Evolutionary conservation across 1,140 invertebrate genomes (phyloP).

Genomic region (Orussus abietinus): DNA sequence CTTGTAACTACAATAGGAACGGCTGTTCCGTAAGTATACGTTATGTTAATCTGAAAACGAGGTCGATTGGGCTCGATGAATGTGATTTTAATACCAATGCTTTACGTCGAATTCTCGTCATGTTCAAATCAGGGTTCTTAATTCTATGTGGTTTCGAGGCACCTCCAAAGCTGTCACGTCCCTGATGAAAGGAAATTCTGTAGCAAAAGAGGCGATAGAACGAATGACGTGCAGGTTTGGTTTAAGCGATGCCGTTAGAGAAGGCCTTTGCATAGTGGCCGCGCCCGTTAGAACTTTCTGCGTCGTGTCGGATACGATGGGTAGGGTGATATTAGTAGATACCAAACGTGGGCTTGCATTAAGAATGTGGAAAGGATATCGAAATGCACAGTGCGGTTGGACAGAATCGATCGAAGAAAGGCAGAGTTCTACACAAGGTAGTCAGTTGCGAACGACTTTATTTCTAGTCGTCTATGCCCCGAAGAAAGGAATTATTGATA

Average conservation of each 20-base stretch:
- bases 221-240: constrained; percentile 70
- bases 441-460: constrained; percentile 55
- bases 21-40: constrained; percentile 75
- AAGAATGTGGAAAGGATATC: constrained; percentile 90
- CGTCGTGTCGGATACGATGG: constrained; percentile 79
- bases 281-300: constrained; percentile 79
- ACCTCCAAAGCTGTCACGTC: constrained; percentile 43
- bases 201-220: constrained; percentile 58
- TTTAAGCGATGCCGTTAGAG: constrained; percentile 77
- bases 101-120: constrained; percentile 4
- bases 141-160: constrained; percentile 56
- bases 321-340: constrained; percentile 82
- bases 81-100: no score
- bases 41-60: no score
- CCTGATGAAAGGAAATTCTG: constrained; percentile 40
- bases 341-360: constrained; percentile 73
- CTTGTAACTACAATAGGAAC: constrained; percentile 70
- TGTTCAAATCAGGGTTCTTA: constrained; percentile 35
- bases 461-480: constrained; percentile 86
- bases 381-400: constrained; percentile 91
- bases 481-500: constrained; percentile 78
- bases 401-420: constrained; percentile 71
- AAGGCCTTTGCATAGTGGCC: constrained; percentile 67
- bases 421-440: constrained; percentile 22
- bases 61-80: no score